Base-by-base conservation (phyloP, 1,140 invertebrate species). In the Cotesia chilonis region DNA sequence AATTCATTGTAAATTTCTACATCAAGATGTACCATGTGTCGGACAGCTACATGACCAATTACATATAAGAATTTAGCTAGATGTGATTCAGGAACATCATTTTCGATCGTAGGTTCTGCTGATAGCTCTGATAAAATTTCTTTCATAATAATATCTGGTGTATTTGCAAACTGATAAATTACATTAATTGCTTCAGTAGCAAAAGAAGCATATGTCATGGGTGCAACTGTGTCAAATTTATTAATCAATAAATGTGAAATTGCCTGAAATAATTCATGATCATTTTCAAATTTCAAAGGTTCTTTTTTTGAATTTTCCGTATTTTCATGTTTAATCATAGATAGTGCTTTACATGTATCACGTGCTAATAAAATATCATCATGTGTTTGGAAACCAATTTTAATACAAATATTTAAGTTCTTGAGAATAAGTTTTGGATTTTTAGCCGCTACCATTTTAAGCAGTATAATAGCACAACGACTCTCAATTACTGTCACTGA, bases 21-120 rank as follows among this genome's bases (percentile, higher is more conserved):
- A 78, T 97, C 95, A 28, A 96, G 85, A 82, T 94, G 91, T 14
- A 94, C 91, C 78, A 95, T 89, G 79, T 95, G 91, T 75, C 91
- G 89, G 36, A 94, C 84, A 4, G 92, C 92, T 66, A 94, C 86
- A 64, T 94, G 92, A 20, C 94, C 94, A 66, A 93, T 80, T 12
- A 92, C 77, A 64, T 91, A 91, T 2, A 95, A 82, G 55, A 94
- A 91, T 59, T 72, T 72, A 60, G 71, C 71, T 54, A 72, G 37
- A 4, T 17, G 38, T 6, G 57, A 54, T 12, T 37, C 28, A n/a
- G 66, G 55, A 1, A 68, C 57, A 14, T 72, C 69, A n/a, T 71
- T 75, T 59, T 73, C 77, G 10, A 2, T 3, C 20, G 66, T 69
- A n/a, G 28, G 57, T 75, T 72, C 76, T 6, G 4, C 52, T n/a